Evolutionary conservation across 2,113 vertebrate species (phyloP).

Genomic region (Nematolebias whitei): DNA sequence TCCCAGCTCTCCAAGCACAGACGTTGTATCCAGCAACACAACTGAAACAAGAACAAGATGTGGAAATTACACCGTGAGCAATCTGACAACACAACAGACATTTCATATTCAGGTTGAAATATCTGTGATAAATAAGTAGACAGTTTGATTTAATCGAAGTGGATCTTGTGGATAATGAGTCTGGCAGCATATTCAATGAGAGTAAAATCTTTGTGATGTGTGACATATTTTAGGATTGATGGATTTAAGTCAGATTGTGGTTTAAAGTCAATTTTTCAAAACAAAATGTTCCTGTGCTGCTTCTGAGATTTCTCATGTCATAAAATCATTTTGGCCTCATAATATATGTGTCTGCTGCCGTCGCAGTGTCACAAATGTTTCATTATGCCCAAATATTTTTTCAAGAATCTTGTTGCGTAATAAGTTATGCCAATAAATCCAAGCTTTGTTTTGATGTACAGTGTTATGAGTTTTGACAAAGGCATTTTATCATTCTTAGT

Average conservation of each 20-base stretch:
- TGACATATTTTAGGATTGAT: slow-evolving; percentile 65
- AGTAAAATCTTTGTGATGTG: slow-evolving; percentile 39
- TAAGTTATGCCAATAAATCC: background rate
- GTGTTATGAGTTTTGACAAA: slow-evolving; percentile 9
- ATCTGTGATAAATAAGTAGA: slow-evolving; percentile 50
- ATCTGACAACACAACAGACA: slow-evolving; percentile 46
- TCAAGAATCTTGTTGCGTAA: background rate
- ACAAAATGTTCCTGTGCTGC: slow-evolving; percentile 33
- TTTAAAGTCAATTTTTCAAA: slow-evolving; percentile 61
- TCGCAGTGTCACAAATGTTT: slow-evolving; percentile 7
- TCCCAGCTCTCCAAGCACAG: slow-evolving; percentile 90
- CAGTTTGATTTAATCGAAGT: slow-evolving; percentile 50
- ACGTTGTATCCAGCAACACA: slow-evolving; percentile 92
- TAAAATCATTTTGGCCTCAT: slow-evolving; percentile 7
- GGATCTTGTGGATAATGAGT: slow-evolving; percentile 56
- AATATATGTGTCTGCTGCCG: slow-evolving; percentile 7
- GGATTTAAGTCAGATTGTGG: slow-evolving; percentile 73
- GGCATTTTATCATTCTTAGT: slow-evolving; percentile 9
- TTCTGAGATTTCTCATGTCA: slow-evolving; percentile 11
- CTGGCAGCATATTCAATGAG: slow-evolving; percentile 12
- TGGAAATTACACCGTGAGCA: slow-evolving; percentile 50
- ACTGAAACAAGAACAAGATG: slow-evolving; percentile 80
- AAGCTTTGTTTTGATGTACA: slow-evolving; percentile 16
- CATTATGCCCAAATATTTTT: slow-evolving; percentile 13
- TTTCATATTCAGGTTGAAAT: slow-evolving; percentile 61